Percentiles rank a stretch among this genome's conserved stretches.
These are phyloP conservation scores for Tetramorium simillimum DNA, from an alignment of 1,140 invertebrate genomes.

Conservation along the genomic window DNA sequence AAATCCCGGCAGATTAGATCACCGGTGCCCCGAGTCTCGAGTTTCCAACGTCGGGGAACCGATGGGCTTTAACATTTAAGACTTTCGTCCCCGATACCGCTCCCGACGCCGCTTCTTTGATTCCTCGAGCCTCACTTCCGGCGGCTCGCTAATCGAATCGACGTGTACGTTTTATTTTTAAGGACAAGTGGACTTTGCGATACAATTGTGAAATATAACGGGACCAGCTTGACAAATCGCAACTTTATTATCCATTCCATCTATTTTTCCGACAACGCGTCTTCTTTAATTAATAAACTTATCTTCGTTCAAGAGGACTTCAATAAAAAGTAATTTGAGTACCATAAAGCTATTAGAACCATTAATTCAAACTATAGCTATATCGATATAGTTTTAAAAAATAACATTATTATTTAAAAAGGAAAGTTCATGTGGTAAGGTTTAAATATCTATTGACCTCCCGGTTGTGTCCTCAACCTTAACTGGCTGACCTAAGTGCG, in stretches of 20 bases:
- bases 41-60: conserved; percentile 68
- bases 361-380: background rate
- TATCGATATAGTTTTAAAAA: background rate
- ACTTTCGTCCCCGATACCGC: conserved; percentile 50
- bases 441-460: background rate
- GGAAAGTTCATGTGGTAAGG: background rate
- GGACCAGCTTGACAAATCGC: background rate
- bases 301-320: background rate
- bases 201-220: background rate
- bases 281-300: background rate
- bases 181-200: background rate
- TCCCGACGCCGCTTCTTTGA: conserved; percentile 41
- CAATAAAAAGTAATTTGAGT: background rate
- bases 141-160: background rate
- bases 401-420: background rate
- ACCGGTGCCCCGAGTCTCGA: conserved; percentile 61
- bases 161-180: background rate
- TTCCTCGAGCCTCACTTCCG: background rate
- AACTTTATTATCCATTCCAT: background rate
- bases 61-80: conserved; percentile 66
- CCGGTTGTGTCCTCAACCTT: background rate
- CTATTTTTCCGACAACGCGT: background rate
- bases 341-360: background rate
- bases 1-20: conserved; percentile 80
- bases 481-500: background rate